phyloP scores from a whole-genome alignment of 2,797 vertebrate species.

The Liparis tanakae region DNA sequence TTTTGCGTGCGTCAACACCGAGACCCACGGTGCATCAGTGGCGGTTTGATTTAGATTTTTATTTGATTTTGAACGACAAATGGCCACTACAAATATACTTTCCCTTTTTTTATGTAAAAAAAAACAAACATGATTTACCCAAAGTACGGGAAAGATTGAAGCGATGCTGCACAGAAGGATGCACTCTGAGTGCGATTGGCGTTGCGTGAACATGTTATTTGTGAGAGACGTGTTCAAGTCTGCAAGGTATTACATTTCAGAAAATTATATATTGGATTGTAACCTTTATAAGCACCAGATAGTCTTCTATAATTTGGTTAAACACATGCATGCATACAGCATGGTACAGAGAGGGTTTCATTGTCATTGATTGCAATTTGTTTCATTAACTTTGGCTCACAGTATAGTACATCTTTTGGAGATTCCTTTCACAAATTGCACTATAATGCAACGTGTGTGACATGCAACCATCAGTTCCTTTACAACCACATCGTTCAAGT shows the following conservation, averaged over 20 bases:
- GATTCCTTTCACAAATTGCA: slow-evolving; percentile 34
- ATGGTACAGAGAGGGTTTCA: slow-evolving; percentile 34
- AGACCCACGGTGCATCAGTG: too few species aligned
- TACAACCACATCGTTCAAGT: slow-evolving; percentile 44
- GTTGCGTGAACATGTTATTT: slow-evolving; percentile 24
- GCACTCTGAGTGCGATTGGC: slow-evolving; percentile 26
- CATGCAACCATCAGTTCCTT: slow-evolving; percentile 68
- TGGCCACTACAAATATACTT: too few species aligned
- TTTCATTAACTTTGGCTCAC: slow-evolving; percentile 50
- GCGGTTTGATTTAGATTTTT: too few species aligned
- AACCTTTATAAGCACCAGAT: slow-evolving; percentile 34
- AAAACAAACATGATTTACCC: slow-evolving; percentile 6
- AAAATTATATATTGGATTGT: slow-evolving; percentile 39
- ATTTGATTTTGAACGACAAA: too few species aligned
- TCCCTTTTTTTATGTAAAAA: slow-evolving; percentile 22
- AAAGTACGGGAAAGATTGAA: slow-evolving; percentile 13
- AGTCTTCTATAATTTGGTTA: slow-evolving; percentile 33
- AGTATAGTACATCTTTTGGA: slow-evolving; percentile 45
- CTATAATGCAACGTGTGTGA: slow-evolving; percentile 59
- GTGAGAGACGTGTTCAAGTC: slow-evolving; percentile 25
- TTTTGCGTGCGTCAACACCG: too few species aligned
- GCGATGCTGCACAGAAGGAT: slow-evolving; percentile 36
- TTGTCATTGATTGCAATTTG: slow-evolving; percentile 14
- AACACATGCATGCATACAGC: slow-evolving; percentile 54
- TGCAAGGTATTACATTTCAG: slow-evolving; percentile 47